Percentiles rank a stretch among this genome's conserved stretches.
Evolutionary conservation across 2,113 vertebrate genomes (phyloP).

Genomic region (Leiothrix lutea): DNA sequence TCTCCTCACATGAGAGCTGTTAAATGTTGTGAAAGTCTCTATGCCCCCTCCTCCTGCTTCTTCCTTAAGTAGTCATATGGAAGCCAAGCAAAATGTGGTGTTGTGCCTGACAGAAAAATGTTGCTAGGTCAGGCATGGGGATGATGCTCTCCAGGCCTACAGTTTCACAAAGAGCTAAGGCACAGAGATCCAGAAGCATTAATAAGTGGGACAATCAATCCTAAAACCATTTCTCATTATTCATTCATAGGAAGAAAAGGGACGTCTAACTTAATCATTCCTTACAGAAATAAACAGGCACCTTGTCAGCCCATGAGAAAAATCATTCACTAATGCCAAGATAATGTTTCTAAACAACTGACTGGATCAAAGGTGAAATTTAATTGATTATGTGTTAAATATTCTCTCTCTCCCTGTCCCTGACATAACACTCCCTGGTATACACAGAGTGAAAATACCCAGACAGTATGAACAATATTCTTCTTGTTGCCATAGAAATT

Average conservation of each 20-base stretch:
- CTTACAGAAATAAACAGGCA: slow-evolving; percentile 55
- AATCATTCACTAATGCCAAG: slow-evolving; percentile 40
- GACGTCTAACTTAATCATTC: slow-evolving; percentile 37
- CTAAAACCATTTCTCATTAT: slow-evolving; percentile 40
- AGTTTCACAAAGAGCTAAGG: neutral
- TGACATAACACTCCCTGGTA: neutral
- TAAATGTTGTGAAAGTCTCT: neutral
- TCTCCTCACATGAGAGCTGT: neutral
- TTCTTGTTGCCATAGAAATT: slow-evolving; percentile 50
- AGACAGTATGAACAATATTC: neutral
- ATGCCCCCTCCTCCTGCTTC: neutral
- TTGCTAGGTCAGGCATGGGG: neutral
- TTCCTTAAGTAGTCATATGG: neutral
- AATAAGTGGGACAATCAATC: slow-evolving; percentile 31
- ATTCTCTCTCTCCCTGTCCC: neutral
- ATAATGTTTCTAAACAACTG: slow-evolving; percentile 66
- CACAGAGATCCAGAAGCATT: neutral
- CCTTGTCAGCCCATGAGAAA: slow-evolving; percentile 38
- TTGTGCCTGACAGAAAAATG: neutral
- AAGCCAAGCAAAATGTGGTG: neutral
- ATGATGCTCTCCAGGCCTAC: neutral
- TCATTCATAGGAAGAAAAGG: slow-evolving; percentile 39
- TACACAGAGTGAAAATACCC: neutral
- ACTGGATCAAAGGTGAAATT: slow-evolving; percentile 66
- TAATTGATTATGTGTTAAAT: slow-evolving; percentile 69